Conservation (phyloP, 2,797 vertebrate genomes). For the Hoplostethus atlanticus region DNA sequence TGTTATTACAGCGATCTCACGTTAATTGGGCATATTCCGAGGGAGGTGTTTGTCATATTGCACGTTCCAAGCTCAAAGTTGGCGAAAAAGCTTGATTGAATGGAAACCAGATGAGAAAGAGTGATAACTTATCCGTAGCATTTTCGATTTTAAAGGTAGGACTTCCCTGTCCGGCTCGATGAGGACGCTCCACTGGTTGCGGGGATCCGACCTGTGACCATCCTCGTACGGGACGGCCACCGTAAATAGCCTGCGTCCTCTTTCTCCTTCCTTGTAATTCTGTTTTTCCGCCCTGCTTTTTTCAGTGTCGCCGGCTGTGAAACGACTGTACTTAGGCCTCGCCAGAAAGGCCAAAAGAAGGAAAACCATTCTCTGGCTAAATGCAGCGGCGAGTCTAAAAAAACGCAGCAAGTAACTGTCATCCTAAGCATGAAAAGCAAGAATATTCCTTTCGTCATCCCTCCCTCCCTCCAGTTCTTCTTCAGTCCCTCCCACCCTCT, state of each 20-base stretch:
- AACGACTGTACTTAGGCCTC: background rate
- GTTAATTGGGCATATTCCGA: background rate
- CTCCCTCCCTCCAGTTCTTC: background rate
- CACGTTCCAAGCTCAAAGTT: background rate
- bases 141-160: too few relatives aligned
- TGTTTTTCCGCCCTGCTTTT: background rate
- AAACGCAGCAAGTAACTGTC: constrained; percentile 50
- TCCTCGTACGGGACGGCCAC: too few relatives aligned
- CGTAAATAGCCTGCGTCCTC: background rate
- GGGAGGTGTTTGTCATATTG: background rate
- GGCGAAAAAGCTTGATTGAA: too few relatives aligned
- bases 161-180: too few relatives aligned
- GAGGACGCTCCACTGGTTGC: too few relatives aligned
- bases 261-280: background rate
- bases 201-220: too few relatives aligned
- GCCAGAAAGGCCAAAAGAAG: background rate
- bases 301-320: background rate
- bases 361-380: background rate
- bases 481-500: background rate
- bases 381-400: constrained; percentile 39
- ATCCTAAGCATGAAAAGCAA: constrained; percentile 50
- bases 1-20: background rate
- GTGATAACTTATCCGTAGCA: background rate
- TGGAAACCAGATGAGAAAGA: constrained; percentile 1
- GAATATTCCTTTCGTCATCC: constrained; percentile 13